phyloP scores from a whole-genome alignment of 2,113 vertebrate genomes.

The Platysteira castanea region DNA sequence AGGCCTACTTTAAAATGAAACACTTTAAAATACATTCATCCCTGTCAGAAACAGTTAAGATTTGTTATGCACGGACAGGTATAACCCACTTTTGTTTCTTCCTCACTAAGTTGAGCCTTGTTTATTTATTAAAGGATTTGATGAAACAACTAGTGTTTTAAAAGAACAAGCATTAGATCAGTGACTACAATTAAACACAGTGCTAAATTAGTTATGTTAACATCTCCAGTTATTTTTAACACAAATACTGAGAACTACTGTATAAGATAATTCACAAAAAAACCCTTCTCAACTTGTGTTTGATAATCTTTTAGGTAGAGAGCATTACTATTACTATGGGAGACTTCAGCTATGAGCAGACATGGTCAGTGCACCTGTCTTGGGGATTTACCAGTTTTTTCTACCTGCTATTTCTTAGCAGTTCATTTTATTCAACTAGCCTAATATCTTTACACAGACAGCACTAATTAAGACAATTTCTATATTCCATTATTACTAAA shows the following conservation, averaged over 20 bases:
- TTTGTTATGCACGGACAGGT: no score
- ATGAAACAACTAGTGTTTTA: neutral
- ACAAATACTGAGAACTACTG: neutral
- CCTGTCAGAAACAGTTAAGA: neutral
- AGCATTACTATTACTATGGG: neutral
- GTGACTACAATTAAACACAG: neutral
- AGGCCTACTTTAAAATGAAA: neutral
- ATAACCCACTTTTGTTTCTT: neutral
- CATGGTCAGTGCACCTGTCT: neutral
- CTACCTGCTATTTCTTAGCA: neutral
- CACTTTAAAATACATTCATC: neutral
- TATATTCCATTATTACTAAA: neutral
- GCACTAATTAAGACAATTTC: neutral
- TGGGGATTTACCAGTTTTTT: neutral
- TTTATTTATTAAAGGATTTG: neutral
- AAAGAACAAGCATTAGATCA: neutral
- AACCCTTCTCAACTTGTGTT: rapidly evolving
- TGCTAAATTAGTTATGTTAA: neutral
- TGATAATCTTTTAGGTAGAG: neutral
- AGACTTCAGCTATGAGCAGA: neutral
- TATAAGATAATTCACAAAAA: neutral
- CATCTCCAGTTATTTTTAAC: neutral
- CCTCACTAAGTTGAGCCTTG: neutral
- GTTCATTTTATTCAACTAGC: neutral
- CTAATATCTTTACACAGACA: neutral